phyloP scores from a whole-genome alignment of 2,888 invertebrate species.

The Icerya purchasi region DNA sequence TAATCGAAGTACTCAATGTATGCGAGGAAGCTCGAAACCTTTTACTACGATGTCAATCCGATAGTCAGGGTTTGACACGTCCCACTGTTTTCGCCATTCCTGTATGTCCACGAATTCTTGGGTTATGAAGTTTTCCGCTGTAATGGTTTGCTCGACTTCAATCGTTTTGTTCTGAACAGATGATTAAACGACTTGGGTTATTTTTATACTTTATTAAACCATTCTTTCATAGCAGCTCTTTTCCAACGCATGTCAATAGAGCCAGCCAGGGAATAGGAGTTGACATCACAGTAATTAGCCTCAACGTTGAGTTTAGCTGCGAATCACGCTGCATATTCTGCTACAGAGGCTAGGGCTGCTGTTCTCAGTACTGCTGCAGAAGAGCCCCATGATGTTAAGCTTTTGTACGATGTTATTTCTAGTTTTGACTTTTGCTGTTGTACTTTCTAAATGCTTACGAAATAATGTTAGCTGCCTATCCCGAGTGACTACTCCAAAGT shows the following conservation, averaged over 20 bases:
- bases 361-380: not conserved
- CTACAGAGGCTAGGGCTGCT: not conserved
- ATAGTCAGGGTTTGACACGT: not conserved
- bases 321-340: not conserved
- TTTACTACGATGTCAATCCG: too few species aligned
- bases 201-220: not conserved
- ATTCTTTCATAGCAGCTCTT: not conserved
- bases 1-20: too few species aligned
- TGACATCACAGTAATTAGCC: not conserved
- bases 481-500: too few species aligned
- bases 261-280: not conserved
- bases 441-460: too few species aligned
- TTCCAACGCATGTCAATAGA: not conserved
- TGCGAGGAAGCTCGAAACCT: too few species aligned
- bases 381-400: not conserved
- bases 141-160: not conserved
- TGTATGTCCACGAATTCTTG: not conserved
- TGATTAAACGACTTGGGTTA: not conserved
- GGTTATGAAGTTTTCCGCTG: not conserved
- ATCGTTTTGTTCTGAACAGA: not conserved
- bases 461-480: too few species aligned
- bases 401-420: not conserved
- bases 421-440: not conserved
- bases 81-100: not conserved
- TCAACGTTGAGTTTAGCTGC: not conserved